These are phyloP conservation scores for Eupelmus urozonus DNA, from an alignment of 2,888 invertebrate genomes.

Conservation along the genomic window DNA sequence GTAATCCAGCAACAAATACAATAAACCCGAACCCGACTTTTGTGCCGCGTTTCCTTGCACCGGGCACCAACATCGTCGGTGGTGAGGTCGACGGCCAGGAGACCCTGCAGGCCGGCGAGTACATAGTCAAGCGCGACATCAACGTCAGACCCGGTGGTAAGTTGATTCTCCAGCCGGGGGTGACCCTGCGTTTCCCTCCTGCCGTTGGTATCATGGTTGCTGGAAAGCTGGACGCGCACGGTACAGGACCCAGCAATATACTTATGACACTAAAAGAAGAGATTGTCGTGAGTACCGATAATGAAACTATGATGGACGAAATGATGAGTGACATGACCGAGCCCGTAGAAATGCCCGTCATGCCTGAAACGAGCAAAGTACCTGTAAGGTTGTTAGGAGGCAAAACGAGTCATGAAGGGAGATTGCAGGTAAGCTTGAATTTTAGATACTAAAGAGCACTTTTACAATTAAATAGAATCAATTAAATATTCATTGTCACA, in stretches of 20 bases:
- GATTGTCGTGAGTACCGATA: constrained; percentile 82
- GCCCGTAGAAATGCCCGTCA: constrained; percentile 80
- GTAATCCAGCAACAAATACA: constrained; percentile 92
- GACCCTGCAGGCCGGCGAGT: constrained; percentile 89
- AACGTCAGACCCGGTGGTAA: constrained; percentile 96
- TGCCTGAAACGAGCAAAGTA: constrained; percentile 81
- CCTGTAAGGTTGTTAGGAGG: constrained; percentile 91
- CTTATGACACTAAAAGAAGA: constrained; percentile 89
- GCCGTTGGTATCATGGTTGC: constrained; percentile 98
- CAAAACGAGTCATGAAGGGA: constrained; percentile 88
- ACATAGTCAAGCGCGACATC: constrained; percentile 95
- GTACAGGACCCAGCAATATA: constrained; percentile 88
- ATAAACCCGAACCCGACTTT: constrained; percentile 87
- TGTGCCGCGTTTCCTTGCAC: constrained; percentile 87
- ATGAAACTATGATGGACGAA: constrained; percentile 80
- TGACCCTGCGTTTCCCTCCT: constrained; percentile 92
- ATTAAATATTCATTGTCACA: too few species aligned
- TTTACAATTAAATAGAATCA: too few species aligned
- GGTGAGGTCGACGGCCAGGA: constrained; percentile 96
- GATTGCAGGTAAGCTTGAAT: constrained; percentile 86
- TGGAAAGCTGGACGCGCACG: constrained; percentile 91
- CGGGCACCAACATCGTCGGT: constrained; percentile 86
- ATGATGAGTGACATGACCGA: constrained; percentile 79
- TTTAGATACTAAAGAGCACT: too few species aligned
- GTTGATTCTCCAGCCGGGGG: constrained; percentile 91